phyloP scores from a whole-genome alignment of 2,888 invertebrate genomes.

The Melanostoma scalare region DNA sequence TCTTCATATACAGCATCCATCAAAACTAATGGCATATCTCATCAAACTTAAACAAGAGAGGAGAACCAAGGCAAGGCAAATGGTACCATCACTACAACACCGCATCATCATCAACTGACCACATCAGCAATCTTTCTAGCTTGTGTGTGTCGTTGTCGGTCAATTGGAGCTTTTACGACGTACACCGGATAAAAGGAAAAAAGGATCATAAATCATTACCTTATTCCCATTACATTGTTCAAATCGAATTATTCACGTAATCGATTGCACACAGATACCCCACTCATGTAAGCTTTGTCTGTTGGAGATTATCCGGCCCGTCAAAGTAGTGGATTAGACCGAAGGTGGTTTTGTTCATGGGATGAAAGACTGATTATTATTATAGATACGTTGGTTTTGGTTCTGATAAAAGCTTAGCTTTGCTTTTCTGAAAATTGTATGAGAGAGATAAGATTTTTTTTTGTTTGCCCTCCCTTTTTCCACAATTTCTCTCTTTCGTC shows the following conservation, averaged over 20 bases:
- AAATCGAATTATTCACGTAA: constrained; percentile 48
- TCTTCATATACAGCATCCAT: too few relatives aligned
- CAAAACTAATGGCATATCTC: neutral
- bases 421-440: too few relatives aligned
- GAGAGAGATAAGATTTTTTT: too few relatives aligned
- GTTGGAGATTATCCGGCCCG: neutral
- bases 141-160: neutral
- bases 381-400: too few relatives aligned
- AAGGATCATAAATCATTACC: constrained; percentile 36
- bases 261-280: constrained; percentile 21
- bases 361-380: too few relatives aligned
- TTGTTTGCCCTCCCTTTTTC: too few relatives aligned
- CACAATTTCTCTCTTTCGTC: constrained; percentile 32
- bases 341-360: too few relatives aligned
- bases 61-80: constrained; percentile 23
- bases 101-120: constrained; percentile 19
- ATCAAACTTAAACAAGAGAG: neutral
- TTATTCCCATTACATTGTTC: constrained; percentile 33
- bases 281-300: too few relatives aligned
- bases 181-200: neutral
- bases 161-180: constrained; percentile 16
- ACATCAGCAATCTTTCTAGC: too few relatives aligned
- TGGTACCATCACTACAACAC: constrained; percentile 29
- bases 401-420: too few relatives aligned
- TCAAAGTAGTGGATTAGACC: constrained; percentile 5